Conservation (phyloP, 2,113 vertebrate species). For the Bos taurus region ARS-UCD2.0 NC_037338.1:103968501-103969000, state of each 20-base stretch:
- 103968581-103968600: neutral
- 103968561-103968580: rapidly evolving
- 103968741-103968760: neutral
- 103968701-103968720: too few relatives aligned
- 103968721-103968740: neutral
- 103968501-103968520: neutral
- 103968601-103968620: rapidly evolving
- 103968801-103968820: rapidly evolving
- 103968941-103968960: neutral
- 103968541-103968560: rapidly evolving
- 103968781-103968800: neutral
- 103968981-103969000: neutral
- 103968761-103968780: rapidly evolving
- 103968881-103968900: neutral
- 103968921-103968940: neutral
- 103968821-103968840: rapidly evolving
- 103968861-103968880: neutral
- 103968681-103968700: neutral
- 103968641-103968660: neutral
- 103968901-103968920: neutral
- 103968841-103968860: too few relatives aligned
- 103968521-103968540: neutral
- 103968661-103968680: neutral
- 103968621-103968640: neutral
- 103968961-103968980: neutral